Percentiles rank a stretch among this genome's conserved stretches.
These are phyloP conservation scores for Parotocinclus haroldoi DNA, from an alignment of 2,797 vertebrate species.

Conservation along the genomic window DNA sequence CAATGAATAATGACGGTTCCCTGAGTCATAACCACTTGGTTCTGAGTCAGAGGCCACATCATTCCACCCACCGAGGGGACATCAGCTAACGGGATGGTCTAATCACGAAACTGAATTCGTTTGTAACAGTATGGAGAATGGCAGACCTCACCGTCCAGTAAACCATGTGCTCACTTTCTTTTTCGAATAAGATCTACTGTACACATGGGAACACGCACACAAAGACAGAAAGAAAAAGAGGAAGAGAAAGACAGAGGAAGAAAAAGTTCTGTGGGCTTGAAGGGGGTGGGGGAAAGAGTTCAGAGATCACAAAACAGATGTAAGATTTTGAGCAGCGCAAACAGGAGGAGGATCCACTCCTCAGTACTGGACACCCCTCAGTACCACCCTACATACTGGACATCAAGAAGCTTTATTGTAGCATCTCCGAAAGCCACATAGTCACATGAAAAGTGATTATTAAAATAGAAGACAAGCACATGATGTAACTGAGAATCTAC, in stretches of 20 bases:
- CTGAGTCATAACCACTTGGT: constrained; percentile 15
- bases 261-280: constrained; percentile 4
- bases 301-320: constrained; percentile 82
- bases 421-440: no score
- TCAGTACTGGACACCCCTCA: no score
- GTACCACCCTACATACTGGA: no score
- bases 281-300: constrained; percentile 58
- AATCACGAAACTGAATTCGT: not conserved
- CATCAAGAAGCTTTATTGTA: no score
- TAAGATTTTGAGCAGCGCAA: constrained; percentile 71
- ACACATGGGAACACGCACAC: constrained; percentile 17
- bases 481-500: no score
- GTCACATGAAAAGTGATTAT: no score
- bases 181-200: not conserved
- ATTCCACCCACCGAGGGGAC: not conserved
- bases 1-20: not conserved
- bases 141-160: no score
- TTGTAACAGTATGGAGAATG: not conserved
- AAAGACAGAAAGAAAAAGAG: not conserved
- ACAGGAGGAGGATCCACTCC: constrained; percentile 68
- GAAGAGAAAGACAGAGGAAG: constrained; percentile 11
- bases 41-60: not conserved
- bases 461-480: no score
- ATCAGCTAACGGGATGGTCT: not conserved
- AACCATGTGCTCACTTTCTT: constrained; percentile 11